Percentiles rank a stretch among this genome's conserved stretches.
Conservation (phyloP, 2,113 vertebrate species). For the Sula dactylatra region DNA sequence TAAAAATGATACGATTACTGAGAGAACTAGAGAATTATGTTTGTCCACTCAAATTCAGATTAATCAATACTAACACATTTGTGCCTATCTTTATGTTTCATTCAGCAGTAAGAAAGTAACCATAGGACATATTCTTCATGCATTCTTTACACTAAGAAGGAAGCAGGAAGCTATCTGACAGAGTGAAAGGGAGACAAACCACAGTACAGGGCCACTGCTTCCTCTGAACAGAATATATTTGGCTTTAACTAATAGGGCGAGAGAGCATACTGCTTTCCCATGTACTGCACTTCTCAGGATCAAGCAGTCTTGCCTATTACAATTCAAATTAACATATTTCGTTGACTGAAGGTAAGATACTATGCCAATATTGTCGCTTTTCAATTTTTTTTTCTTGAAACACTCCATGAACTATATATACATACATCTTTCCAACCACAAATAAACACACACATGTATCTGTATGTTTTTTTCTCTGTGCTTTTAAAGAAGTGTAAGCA, state of each 20-base stretch:
- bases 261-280: neutral
- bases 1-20: neutral
- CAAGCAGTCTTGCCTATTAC: neutral
- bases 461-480: neutral
- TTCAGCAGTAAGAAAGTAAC: neutral
- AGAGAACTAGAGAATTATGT: neutral
- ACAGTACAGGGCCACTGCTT: neutral
- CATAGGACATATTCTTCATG: neutral
- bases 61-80: neutral
- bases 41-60: neutral
- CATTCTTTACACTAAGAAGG: neutral
- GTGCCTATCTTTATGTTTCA: neutral
- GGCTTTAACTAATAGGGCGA: neutral
- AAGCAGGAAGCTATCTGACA: neutral
- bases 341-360: neutral
- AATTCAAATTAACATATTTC: neutral
- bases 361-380: neutral
- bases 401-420: neutral
- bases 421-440: neutral
- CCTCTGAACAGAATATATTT: neutral
- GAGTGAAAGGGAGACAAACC: neutral
- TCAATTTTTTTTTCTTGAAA: neutral
- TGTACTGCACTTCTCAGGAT: neutral
- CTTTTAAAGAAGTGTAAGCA: neutral
- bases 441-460: neutral